Conservation (phyloP, 2,888 invertebrate genomes). For the Cyclophora punctaria region DNA sequence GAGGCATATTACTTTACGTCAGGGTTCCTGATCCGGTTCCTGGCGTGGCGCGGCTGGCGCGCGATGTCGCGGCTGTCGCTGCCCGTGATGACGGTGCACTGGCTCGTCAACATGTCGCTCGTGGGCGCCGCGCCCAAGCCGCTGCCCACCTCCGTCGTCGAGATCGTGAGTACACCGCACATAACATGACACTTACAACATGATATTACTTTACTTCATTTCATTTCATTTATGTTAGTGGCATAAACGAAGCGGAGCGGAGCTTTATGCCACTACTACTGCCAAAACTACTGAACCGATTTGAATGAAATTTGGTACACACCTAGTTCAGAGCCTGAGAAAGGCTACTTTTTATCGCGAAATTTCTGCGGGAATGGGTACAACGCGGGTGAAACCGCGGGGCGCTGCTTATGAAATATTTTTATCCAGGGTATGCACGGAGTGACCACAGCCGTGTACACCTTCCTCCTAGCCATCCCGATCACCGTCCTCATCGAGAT, state of each 20-base stretch:
- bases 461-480: slow-evolving; percentile 14
- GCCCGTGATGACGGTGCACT: slow-evolving; percentile 17
- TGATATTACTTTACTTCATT: too few relatives aligned
- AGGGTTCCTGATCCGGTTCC: slow-evolving; percentile 10
- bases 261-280: too few relatives aligned
- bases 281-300: too few relatives aligned
- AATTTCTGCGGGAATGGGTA: too few relatives aligned
- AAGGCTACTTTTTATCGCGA: too few relatives aligned
- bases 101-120: slow-evolving; percentile 14
- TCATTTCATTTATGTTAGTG: too few relatives aligned
- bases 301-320: too few relatives aligned
- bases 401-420: not conserved
- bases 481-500: slow-evolving; percentile 15
- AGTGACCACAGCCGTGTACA: slow-evolving; percentile 9
- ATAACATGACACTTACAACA: too few relatives aligned
- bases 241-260: too few relatives aligned
- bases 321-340: too few relatives aligned
- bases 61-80: slow-evolving; percentile 13
- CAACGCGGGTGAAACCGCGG: too few relatives aligned
- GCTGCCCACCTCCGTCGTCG: slow-evolving; percentile 6
- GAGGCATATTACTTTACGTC: not conserved
- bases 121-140: slow-evolving; percentile 7
- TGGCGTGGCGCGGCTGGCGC: slow-evolving; percentile 19
- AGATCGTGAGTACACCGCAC: slow-evolving; percentile 6
- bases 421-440: slow-evolving; percentile 7